These are phyloP conservation scores for Melanotaenia nigrans DNA, from an alignment of 2,797 vertebrate genomes.

Conservation along the genomic window DNA sequence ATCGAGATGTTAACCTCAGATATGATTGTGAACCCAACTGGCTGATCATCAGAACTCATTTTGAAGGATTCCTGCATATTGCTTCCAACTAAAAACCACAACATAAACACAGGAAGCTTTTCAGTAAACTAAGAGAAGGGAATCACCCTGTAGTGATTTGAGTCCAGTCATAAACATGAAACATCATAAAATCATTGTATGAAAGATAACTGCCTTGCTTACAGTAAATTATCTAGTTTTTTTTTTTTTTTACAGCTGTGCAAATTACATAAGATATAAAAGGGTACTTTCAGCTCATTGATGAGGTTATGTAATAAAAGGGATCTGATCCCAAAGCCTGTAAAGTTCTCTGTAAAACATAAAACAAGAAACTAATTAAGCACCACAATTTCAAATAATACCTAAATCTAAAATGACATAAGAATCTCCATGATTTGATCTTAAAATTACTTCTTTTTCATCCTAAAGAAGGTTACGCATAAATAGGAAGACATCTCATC, in stretches of 20 bases:
- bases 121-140: slow-evolving; percentile 4
- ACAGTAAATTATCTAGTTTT: not conserved
- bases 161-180: slow-evolving; percentile 14
- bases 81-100: not conserved
- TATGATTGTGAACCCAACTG: slow-evolving; percentile 30
- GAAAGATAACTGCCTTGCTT: slow-evolving; percentile 1
- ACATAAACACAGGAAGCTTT: slow-evolving; percentile 1
- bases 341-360: slow-evolving; percentile 33
- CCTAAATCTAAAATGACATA: not conserved
- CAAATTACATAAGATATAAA: slow-evolving; percentile 24
- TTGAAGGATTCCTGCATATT: slow-evolving; percentile 10
- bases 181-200: slow-evolving; percentile 16
- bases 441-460: not conserved
- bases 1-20: slow-evolving; percentile 21
- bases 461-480: not conserved
- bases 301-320: not conserved
- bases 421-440: not conserved
- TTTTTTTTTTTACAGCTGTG: slow-evolving; percentile 32
- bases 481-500: not conserved
- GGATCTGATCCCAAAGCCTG: slow-evolving; percentile 11
- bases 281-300: not conserved
- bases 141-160: slow-evolving; percentile 24
- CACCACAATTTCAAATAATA: not conserved
- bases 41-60: slow-evolving; percentile 23
- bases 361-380: slow-evolving; percentile 23